Evolutionary conservation across 2,797 vertebrate genomes (phyloP).

Genomic region (Anabacerthia variegaticeps): DNA sequence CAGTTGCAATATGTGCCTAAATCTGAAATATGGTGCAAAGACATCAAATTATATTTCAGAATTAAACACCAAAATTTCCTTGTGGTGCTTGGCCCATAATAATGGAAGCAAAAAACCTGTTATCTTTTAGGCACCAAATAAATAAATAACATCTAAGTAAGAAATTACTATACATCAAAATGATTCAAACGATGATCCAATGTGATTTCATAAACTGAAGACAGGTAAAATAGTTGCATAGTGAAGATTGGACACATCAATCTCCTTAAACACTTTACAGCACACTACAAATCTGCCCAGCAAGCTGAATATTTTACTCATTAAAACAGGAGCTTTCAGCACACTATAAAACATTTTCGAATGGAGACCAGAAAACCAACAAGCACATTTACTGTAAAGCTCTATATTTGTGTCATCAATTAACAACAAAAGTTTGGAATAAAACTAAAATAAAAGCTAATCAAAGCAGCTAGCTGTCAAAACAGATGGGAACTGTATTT

Average conservation of each 20-base stretch:
- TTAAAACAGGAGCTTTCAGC: constrained; percentile 33
- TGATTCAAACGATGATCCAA: neutral
- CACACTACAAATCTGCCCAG: constrained; percentile 30
- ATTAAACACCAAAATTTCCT: neutral
- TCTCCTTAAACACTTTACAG: neutral
- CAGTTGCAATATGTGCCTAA: neutral
- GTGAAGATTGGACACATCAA: neutral
- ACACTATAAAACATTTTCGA: constrained; percentile 44
- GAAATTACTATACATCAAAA: neutral
- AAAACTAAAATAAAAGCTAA: constrained; percentile 58
- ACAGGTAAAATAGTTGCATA: neutral
- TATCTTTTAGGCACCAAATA: neutral
- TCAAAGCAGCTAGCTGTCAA: constrained; percentile 53
- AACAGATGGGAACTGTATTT: constrained; percentile 59
- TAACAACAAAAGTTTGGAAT: constrained; percentile 53
- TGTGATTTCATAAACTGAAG: neutral
- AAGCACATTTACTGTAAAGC: constrained; percentile 48
- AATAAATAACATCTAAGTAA: neutral
- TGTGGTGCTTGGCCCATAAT: neutral
- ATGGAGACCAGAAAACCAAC: constrained; percentile 16
- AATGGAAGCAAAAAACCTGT: neutral
- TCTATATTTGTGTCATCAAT: constrained; percentile 59
- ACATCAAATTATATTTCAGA: neutral
- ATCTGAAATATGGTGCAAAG: neutral
- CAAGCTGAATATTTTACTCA: constrained; percentile 22